phyloP scores from a whole-genome alignment of 1,140 invertebrate genomes.

The Bombus sibiricus region DNA sequence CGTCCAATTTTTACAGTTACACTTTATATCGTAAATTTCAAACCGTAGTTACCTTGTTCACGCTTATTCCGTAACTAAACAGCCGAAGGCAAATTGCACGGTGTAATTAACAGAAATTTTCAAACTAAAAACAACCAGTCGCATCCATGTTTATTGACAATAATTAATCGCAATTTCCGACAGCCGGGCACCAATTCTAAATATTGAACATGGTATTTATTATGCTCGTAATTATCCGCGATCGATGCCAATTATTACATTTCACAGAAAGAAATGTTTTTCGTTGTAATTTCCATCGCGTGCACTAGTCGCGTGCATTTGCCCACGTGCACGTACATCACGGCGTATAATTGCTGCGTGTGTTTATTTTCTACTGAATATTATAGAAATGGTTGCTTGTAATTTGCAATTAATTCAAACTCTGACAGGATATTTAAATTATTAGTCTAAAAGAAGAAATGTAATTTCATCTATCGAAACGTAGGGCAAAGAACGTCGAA shows the following conservation, averaged over 20 bases:
- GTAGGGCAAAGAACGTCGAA: too few relatives aligned
- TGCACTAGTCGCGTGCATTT: not conserved
- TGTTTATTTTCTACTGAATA: not conserved
- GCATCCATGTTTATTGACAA: not conserved
- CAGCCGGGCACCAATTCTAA: not conserved
- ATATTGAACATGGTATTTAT: not conserved
- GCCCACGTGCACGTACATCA: too few relatives aligned
- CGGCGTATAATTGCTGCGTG: not conserved
- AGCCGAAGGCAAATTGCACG: not conserved
- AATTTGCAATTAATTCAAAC: too few relatives aligned
- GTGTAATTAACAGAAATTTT: not conserved
- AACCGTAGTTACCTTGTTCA: not conserved
- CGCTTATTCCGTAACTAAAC: not conserved
- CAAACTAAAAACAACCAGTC: not conserved
- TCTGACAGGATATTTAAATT: too few relatives aligned
- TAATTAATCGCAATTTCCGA: not conserved
- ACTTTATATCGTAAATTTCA: not conserved
- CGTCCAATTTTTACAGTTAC: not conserved
- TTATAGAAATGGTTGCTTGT: too few relatives aligned
- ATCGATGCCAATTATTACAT: conserved; percentile 11
- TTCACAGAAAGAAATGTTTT: not conserved
- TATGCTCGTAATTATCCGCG: not conserved
- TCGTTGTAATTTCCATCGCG: not conserved
- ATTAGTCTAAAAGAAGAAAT: too few relatives aligned
- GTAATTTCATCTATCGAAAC: too few relatives aligned